Evolutionary conservation across 2,113 vertebrate species (phyloP).

Genomic region (Hyaena hyaena): DNA sequence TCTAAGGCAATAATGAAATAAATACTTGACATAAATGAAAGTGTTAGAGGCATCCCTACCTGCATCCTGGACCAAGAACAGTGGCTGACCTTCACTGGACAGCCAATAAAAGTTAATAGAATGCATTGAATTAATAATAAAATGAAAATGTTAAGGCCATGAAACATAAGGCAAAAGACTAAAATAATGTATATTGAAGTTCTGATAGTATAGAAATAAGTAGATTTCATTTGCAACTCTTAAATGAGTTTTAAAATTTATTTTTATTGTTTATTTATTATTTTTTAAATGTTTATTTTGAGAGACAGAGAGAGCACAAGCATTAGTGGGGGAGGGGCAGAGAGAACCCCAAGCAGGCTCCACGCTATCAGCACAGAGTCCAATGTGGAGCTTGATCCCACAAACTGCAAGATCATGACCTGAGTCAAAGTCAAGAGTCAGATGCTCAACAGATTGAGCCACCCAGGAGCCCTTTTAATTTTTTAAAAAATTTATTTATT

Average conservation of each 20-base stretch:
- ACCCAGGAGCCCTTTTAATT: too few species aligned
- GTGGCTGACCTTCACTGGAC: neutral
- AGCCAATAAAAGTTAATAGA: slow-evolving; percentile 62
- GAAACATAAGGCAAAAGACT: slow-evolving; percentile 46
- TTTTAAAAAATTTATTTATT: too few species aligned
- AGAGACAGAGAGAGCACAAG: too few species aligned
- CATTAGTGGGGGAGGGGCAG: too few species aligned
- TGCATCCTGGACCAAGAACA: neutral
- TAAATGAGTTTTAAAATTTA: neutral
- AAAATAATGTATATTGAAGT: slow-evolving; percentile 55
- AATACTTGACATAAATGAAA: slow-evolving; percentile 32
- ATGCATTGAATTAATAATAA: slow-evolving; percentile 50
- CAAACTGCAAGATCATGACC: too few species aligned
- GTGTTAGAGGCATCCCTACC: neutral
- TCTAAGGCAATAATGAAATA: slow-evolving; percentile 36
- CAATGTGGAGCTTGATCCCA: too few species aligned
- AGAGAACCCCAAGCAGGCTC: too few species aligned
- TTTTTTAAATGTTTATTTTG: too few species aligned
- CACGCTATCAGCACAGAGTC: too few species aligned
- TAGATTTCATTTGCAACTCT: slow-evolving; percentile 8
- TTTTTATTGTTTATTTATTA: too few species aligned
- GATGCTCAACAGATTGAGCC: too few species aligned
- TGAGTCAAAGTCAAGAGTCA: too few species aligned
- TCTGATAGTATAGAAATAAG: slow-evolving; percentile 50
- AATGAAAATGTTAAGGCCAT: slow-evolving; percentile 60